These are phyloP conservation scores for Pampus argenteus DNA, from an alignment of 2,797 vertebrate species.

Conservation along the genomic window DNA sequence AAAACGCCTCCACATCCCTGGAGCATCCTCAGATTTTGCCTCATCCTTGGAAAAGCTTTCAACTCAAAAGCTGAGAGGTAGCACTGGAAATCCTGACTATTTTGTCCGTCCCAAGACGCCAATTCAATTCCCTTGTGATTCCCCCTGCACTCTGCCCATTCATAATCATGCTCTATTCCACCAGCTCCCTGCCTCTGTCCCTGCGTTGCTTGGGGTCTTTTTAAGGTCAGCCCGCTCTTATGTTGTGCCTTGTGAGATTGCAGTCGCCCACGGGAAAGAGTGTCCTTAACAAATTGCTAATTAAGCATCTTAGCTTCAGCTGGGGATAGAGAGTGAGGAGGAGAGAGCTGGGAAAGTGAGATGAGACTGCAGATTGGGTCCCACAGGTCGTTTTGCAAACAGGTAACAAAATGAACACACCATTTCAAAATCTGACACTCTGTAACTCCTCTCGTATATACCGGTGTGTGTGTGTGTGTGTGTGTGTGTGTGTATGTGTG, in stretches of 20 bases:
- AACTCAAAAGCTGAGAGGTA: constrained; percentile 29
- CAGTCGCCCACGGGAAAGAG: constrained; percentile 51
- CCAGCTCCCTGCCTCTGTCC: constrained; percentile 32
- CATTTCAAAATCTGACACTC: neutral
- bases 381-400: constrained; percentile 26
- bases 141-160: constrained; percentile 28
- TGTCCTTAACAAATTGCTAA: constrained; percentile 76
- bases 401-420: constrained; percentile 43
- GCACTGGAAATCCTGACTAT: constrained; percentile 36
- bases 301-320: constrained; percentile 56
- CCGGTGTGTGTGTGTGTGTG: neutral
- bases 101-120: constrained; percentile 56
- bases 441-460: neutral
- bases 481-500: neutral
- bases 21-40: constrained; percentile 1
- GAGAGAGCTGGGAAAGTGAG: constrained; percentile 15
- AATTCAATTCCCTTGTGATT: constrained; percentile 50
- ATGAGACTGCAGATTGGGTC: constrained; percentile 36
- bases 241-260: constrained; percentile 64
- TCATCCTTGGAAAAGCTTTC: constrained; percentile 37
- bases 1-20: constrained; percentile 28
- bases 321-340: constrained; percentile 31
- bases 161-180: constrained; percentile 55
- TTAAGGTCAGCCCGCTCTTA: constrained; percentile 67
- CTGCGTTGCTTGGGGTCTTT: constrained; percentile 56